These are phyloP conservation scores for Helogale parvula DNA, from an alignment of 2,113 vertebrate species.

Conservation along the genomic window DNA sequence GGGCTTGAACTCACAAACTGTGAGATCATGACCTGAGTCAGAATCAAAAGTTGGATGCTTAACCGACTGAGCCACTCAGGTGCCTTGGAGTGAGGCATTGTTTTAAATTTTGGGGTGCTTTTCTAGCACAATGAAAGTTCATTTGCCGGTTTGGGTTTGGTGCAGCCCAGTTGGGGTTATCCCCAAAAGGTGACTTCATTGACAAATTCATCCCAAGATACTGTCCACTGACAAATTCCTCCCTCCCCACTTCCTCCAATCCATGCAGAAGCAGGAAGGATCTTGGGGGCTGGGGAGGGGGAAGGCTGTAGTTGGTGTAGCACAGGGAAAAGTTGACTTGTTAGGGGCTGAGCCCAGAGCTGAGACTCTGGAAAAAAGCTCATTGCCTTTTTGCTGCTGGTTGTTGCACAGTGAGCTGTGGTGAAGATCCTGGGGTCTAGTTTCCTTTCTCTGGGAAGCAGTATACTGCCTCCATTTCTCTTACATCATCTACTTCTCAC, in stretches of 20 bases:
- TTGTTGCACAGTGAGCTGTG: not conserved
- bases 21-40: too few species aligned
- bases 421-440: not conserved
- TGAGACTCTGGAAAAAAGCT: not conserved
- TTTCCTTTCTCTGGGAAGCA: not conserved
- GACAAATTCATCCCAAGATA: not conserved
- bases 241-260: not conserved
- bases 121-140: constrained; percentile 53
- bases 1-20: too few species aligned
- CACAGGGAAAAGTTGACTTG: not conserved
- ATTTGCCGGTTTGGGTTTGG: constrained; percentile 30
- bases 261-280: not conserved
- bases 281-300: not conserved
- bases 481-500: not conserved
- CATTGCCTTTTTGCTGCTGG: not conserved
- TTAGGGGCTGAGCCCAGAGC: not conserved
- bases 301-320: rapidly evolving
- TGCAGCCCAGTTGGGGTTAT: not conserved
- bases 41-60: too few species aligned
- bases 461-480: not conserved
- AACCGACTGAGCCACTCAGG: too few species aligned
- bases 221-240: constrained; percentile 10
- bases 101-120: constrained; percentile 8
- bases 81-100: not conserved
- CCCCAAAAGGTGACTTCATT: constrained; percentile 34